phyloP scores from a whole-genome alignment of 2,797 vertebrate genomes.

The Spea hammondii region DNA sequence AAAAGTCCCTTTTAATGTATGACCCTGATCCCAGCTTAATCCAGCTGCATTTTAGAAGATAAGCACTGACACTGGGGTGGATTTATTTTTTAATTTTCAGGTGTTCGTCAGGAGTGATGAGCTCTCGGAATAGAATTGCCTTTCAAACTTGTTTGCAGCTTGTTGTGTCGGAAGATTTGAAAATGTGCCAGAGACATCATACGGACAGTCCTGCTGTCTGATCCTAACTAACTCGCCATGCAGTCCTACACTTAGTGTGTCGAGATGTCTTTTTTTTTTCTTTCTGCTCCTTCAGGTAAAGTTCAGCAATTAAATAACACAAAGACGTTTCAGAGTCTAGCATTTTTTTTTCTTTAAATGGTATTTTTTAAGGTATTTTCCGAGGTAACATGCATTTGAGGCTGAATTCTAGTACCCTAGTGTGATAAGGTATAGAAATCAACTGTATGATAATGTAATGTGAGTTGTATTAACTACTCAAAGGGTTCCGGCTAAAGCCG shows the following conservation, averaged over 20 bases:
- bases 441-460: too few species aligned
- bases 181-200: background rate
- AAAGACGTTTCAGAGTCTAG: too few species aligned
- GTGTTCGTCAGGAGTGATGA: background rate
- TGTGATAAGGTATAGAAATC: too few species aligned
- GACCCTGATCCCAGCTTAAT: slow-evolving; percentile 14
- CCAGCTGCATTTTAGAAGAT: slow-evolving; percentile 20
- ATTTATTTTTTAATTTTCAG: slow-evolving; percentile 34
- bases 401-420: too few species aligned
- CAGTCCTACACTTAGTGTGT: background rate
- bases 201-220: background rate
- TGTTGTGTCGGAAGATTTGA: background rate
- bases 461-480: too few species aligned
- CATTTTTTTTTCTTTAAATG: too few species aligned
- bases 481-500: too few species aligned
- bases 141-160: background rate
- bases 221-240: background rate
- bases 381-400: too few species aligned
- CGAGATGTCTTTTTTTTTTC: background rate
- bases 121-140: background rate
- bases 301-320: background rate
- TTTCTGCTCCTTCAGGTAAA: background rate
- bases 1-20: background rate
- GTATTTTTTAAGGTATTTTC: too few species aligned
- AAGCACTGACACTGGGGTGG: slow-evolving; percentile 15